Base-by-base conservation (phyloP, 2,113 vertebrate genomes). In the Proteles cristata region DNA sequence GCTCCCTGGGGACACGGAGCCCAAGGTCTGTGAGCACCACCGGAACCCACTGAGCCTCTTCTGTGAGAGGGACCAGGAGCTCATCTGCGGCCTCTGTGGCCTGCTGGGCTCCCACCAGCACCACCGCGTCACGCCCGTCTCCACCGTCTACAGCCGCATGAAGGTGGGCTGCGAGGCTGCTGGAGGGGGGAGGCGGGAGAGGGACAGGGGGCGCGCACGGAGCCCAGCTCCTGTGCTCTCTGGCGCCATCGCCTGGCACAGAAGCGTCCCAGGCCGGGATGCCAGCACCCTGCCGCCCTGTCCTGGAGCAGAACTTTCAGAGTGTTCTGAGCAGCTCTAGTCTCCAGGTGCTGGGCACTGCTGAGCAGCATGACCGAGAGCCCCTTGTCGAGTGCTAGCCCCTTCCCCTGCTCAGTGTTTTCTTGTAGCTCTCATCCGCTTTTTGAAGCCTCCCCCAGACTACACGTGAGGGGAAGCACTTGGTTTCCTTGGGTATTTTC, bases 1-100 rank as follows among this genome's bases (percentile, higher is more conserved):
- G 90, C 98, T 98, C 55, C 76, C 98, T 0, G 98, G 95, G 0
- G 90, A 98, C 48, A 93, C 98, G 0, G 98, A 98, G 28, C 86
- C 98, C 33, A 98, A 99, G 58, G 97, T 97, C 45, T 99, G 99
- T 86, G 69, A 94, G 0, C 94, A 68, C 3, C 99, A 99, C 96
- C 98, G 98, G 88, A 99, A 99, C 97, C 99, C 99, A 0, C 99
- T 99, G 95, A 99, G 99, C 95, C 98, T 99, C 87, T 99, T 99
- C 98, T 99, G 99, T 0, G 99, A 99, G 98, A 98, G 99, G 0
- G 99, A 99, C 95, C 99, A 96, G 71, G 98, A 98, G 35, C 98
- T 99, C 84, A 99, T 99, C 97, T 99, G 99, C 0, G 99, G 99
- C 25, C 98, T 99, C 39, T 99, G 99, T 0, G 99, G 99, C 87